These are phyloP conservation scores for Castor canadensis DNA, from an alignment of 2,113 vertebrate genomes.

Conservation along the genomic window DNA sequence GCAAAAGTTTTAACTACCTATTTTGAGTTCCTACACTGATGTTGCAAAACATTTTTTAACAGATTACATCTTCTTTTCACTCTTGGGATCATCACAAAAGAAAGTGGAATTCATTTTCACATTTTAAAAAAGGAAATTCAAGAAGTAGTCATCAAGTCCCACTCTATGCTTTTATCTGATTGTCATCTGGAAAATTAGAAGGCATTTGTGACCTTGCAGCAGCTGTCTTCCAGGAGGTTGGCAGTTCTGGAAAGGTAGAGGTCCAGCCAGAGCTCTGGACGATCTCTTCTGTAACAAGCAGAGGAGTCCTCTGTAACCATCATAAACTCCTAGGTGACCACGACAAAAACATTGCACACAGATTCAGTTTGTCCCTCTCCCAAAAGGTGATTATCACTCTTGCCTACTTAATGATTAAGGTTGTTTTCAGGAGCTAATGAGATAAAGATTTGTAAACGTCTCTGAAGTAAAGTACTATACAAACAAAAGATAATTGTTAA, in stretches of 20 bases:
- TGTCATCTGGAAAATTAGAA: neutral
- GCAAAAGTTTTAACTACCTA: conserved; percentile 7
- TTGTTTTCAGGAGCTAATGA: neutral
- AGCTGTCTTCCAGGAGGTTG: neutral
- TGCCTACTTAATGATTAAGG: neutral
- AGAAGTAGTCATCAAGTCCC: neutral
- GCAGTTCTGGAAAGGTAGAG: neutral
- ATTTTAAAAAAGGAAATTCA: neutral
- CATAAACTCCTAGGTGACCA: neutral
- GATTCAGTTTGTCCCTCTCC: neutral
- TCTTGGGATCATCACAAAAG: conserved; percentile 4
- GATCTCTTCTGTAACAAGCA: neutral
- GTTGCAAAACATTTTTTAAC: neutral
- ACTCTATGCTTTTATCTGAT: neutral
- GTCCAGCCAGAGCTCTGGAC: neutral
- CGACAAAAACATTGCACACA: neutral
- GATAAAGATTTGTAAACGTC: conserved; percentile 22
- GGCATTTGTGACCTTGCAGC: neutral
- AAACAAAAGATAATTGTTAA: neutral
- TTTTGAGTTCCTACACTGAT: neutral
- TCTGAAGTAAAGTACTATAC: conserved; percentile 15
- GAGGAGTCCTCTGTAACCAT: neutral
- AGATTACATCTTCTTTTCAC: neutral
- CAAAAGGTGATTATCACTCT: neutral
- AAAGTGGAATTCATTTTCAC: neutral